A percentile compares a stretch with the other conserved stretches of the same genome.
These are phyloP conservation scores for Leptogaster cylindrica DNA, from an alignment of 2,888 invertebrate species.

Conservation along the genomic window DNA sequence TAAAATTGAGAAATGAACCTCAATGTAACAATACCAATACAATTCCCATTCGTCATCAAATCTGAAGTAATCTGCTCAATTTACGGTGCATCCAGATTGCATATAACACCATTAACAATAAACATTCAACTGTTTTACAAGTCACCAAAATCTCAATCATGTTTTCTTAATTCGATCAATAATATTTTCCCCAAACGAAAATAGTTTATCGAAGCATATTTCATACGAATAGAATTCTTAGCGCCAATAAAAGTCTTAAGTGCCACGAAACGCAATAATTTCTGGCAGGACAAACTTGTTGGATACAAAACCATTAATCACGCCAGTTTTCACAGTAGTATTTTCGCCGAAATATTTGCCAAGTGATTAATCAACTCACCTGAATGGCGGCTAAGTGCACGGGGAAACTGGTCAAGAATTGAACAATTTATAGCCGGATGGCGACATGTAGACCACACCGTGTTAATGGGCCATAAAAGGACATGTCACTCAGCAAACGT, in stretches of 20 bases:
- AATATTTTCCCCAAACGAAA: too few species aligned
- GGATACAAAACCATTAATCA: constrained; percentile 28
- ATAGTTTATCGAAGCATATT: too few species aligned
- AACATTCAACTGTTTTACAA: too few species aligned
- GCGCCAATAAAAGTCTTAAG: constrained; percentile 27
- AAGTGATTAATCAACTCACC: constrained; percentile 39
- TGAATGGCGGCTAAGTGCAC: constrained; percentile 24
- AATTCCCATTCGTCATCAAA: too few species aligned
- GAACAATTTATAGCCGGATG: constrained; percentile 38
- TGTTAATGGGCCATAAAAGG: constrained; percentile 40
- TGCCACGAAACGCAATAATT: constrained; percentile 28
- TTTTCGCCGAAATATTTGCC: constrained; percentile 37
- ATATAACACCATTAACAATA: too few species aligned
- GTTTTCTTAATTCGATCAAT: too few species aligned
- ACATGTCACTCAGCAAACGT: constrained; percentile 31
- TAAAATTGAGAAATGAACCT: too few species aligned
- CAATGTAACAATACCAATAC: too few species aligned
- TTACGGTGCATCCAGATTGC: too few species aligned
- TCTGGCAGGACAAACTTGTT: constrained; percentile 30
- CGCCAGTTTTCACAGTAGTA: constrained; percentile 23
- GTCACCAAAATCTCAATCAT: too few species aligned
- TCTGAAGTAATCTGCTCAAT: too few species aligned
- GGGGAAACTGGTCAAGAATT: constrained; percentile 32
- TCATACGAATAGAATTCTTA: background rate
- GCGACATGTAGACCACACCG: constrained; percentile 30